A percentile compares a stretch with the other conserved stretches of the same genome.
Conservation (phyloP, 2,113 vertebrate genomes). For the Merops nubicus region DNA sequence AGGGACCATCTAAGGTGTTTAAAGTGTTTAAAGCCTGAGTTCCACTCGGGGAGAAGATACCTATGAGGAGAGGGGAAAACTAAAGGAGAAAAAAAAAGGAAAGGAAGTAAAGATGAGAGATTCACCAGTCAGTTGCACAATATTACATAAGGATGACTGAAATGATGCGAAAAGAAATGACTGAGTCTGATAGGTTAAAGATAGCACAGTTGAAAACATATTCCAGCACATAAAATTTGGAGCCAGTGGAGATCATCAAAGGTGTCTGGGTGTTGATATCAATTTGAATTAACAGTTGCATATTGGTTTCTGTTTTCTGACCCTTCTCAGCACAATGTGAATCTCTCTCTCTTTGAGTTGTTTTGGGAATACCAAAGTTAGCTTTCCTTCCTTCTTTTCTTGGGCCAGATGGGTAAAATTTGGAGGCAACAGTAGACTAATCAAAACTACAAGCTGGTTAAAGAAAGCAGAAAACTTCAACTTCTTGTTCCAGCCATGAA, state of each 20-base stretch:
- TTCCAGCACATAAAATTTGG: neutral
- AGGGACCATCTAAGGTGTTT: neutral
- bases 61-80: rapidly evolving
- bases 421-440: neutral
- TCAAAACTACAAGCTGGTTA: neutral
- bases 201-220: neutral
- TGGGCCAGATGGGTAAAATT: neutral
- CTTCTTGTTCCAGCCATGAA: neutral
- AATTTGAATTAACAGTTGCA: neutral
- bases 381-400: neutral
- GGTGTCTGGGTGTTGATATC: neutral
- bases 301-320: neutral
- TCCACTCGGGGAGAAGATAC: neutral
- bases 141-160: neutral
- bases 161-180: neutral
- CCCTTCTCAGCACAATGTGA: neutral
- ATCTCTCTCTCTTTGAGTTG: neutral
- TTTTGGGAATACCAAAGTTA: neutral
- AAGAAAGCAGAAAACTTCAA: neutral
- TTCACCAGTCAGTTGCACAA: neutral
- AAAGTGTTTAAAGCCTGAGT: neutral
- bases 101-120: neutral
- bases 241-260: neutral
- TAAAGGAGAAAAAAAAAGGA: neutral
- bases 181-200: neutral